These are phyloP conservation scores for Oxyteleia sp. DNA, from an alignment of 2,888 invertebrate species.

Conservation along the genomic window DNA sequence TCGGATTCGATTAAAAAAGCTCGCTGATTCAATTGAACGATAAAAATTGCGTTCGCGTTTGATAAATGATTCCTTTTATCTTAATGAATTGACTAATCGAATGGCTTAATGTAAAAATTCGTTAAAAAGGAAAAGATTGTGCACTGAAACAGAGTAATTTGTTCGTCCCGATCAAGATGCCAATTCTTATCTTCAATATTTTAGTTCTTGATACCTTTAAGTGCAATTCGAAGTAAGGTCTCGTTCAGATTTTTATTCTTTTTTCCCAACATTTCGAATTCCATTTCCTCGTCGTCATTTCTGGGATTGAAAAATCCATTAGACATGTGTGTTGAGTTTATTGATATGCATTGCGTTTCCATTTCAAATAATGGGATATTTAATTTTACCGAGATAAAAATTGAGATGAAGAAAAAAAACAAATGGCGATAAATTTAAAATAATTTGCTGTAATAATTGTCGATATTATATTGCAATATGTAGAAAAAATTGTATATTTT, in stretches of 20 bases:
- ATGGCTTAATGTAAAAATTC: constrained; percentile 14
- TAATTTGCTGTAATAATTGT: too few species aligned
- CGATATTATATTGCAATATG: too few species aligned
- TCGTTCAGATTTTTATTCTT: constrained; percentile 27
- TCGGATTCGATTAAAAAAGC: constrained; percentile 3
- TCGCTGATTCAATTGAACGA: constrained; percentile 1
- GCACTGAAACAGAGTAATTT: constrained; percentile 17
- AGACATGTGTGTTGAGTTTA: constrained; percentile 39
- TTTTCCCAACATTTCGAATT: constrained; percentile 53
- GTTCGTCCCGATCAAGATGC: constrained; percentile 21
- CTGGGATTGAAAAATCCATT: constrained; percentile 67
- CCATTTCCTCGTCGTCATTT: constrained; percentile 55
- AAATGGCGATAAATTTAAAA: not conserved
- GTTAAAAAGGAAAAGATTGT: not conserved
- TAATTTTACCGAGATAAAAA: not conserved
- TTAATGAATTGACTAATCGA: constrained; percentile 23
- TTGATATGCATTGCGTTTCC: constrained; percentile 34
- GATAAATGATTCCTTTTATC: constrained; percentile 33
- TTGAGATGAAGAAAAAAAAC: not conserved
- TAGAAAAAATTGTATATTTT: too few species aligned
- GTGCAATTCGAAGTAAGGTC: constrained; percentile 62
- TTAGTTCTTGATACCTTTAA: constrained; percentile 29
- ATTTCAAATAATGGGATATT: constrained; percentile 13
- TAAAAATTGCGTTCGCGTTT: constrained; percentile 17
- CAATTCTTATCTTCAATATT: constrained; percentile 17